These are phyloP conservation scores for Strigamia crassipes DNA, from an alignment of 2,888 invertebrate species.

Conservation along the genomic window DNA sequence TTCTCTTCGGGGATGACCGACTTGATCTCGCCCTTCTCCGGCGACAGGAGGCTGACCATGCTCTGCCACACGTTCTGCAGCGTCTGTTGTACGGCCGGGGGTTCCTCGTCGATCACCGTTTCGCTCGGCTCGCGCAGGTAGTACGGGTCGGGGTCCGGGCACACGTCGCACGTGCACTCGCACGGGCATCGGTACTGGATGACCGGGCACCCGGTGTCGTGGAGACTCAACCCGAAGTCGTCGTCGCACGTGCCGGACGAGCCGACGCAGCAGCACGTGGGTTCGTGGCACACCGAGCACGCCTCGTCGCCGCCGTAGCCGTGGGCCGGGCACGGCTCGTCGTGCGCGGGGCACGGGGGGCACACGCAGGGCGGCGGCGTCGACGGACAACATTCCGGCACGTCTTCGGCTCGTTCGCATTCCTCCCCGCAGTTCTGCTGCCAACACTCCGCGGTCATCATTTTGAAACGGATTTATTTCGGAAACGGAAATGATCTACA, in stretches of 20 bases:
- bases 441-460: conserved; percentile 29
- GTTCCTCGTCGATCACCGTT: background rate
- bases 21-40: background rate
- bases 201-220: background rate
- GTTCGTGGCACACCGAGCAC: background rate
- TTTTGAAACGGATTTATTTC: background rate
- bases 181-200: conserved; percentile 1
- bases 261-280: conserved; percentile 2
- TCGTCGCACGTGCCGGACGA: conserved; percentile 2
- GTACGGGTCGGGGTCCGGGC: background rate
- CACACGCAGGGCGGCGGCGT: background rate
- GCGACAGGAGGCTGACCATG: background rate
- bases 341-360: background rate
- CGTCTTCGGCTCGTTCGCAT: background rate
- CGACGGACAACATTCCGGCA: background rate
- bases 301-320: conserved; percentile 31
- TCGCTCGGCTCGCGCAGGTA: background rate
- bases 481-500: background rate
- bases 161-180: background rate
- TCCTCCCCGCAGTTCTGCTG: background rate
- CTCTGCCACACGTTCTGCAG: background rate
- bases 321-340: background rate
- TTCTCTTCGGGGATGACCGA: background rate
- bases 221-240: background rate
- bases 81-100: background rate